Base-by-base conservation (phyloP, 1,140 invertebrate genomes). In the Rhyzopertha dominica region DNA sequence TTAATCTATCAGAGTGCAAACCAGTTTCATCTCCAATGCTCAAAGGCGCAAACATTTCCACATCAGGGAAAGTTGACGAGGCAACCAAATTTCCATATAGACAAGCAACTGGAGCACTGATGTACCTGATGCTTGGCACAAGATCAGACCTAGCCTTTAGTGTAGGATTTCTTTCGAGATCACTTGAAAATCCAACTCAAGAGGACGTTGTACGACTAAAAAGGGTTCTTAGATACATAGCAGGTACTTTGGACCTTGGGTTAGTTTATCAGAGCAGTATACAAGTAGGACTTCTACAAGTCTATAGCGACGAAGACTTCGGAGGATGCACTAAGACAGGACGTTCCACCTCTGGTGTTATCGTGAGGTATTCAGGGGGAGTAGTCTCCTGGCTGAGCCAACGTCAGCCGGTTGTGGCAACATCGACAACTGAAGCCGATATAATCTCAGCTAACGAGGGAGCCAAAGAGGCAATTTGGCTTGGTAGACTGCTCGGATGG, bases 101-200 rank as follows among this genome's bases (percentile, higher is more conserved):
- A 50, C 49, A 70, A 61, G 57, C 51, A 13, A 56, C 70, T 30
- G 67, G 67, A 39, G 48, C 64, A 13, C 30, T 71, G 4, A 62
- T 68, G 51, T 68, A 60, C 30, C 28, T 66, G 20, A 65, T 69
- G 62, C 49, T 63, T 20, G 55, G 59, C 4, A 65, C 67, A 8
- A 63, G 68, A 59, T 63, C 68, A 23, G 63, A 68, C 37, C 44
- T 67, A 16, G 59, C 61, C 13, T 67, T 49, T 43, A 56, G 53
- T 40, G 54, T 68, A 10, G 49, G 56, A 25, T 51, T 60, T 25
- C 32, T 62, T 5, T 66, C 59, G 10, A 61, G 63, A 51, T 56
- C 50, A 18, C 54, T 67, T 8, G 63, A 70, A 53, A 66, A 69
- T 44, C 60, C 65, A 43, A 55, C 53, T 31, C 23, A n/a, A 24